Conservation (phyloP, 2,888 invertebrate genomes). For the Myopa tessellatipennis region DNA sequence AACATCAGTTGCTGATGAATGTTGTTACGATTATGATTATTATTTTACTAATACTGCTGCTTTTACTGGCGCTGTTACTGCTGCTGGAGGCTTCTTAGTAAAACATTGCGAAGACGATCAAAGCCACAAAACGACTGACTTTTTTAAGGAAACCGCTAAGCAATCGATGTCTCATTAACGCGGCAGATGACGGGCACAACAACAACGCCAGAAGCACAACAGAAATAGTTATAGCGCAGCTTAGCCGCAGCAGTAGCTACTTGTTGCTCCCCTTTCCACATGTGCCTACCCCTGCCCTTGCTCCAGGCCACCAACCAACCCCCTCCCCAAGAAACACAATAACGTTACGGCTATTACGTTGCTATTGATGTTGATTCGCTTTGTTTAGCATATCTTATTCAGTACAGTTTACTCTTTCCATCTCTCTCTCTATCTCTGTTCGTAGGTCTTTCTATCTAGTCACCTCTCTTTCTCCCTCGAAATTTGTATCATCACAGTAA, state of each 20-base stretch:
- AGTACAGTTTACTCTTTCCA: no score
- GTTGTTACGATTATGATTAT: background rate
- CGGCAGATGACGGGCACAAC: constrained; percentile 13
- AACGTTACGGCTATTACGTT: no score
- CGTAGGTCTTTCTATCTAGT: background rate
- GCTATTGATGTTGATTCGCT: no score
- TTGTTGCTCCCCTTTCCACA: no score
- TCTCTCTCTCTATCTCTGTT: background rate
- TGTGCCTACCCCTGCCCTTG: no score
- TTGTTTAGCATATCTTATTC: no score
- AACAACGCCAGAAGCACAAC: constrained; percentile 21
- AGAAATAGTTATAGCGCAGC: background rate
- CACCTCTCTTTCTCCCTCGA: background rate
- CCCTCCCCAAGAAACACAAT: no score
- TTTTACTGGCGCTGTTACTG: background rate
- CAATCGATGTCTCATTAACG: constrained; percentile 34
- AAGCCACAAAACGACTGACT: constrained; percentile 58
- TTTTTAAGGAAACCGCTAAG: constrained; percentile 57
- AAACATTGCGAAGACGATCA: constrained; percentile 48
- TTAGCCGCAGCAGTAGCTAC: background rate
- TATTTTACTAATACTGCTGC: constrained; percentile 5
- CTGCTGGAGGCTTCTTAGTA: constrained; percentile 17
- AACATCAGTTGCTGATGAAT: background rate
- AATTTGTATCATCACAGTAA: no score
- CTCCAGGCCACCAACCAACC: no score